These are phyloP conservation scores for Habrosyne pyritoides DNA, from an alignment of 2,888 invertebrate genomes.

Conservation along the genomic window DNA sequence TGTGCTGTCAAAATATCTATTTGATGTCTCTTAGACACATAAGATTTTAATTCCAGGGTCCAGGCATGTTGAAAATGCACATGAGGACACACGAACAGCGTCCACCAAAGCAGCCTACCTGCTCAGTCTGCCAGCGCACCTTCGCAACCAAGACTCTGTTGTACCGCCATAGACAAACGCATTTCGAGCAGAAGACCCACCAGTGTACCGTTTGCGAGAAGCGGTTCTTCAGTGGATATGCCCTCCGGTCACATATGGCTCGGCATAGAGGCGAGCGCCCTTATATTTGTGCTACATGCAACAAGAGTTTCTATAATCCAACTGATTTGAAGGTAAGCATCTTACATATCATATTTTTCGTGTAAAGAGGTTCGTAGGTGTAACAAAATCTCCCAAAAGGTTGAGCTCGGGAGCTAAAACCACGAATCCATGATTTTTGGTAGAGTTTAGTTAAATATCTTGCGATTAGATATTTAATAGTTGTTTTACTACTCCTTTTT, in stretches of 20 bases:
- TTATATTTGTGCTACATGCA: conserved; percentile 82
- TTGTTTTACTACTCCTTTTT: too few relatives aligned
- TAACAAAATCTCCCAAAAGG: too few relatives aligned
- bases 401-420: too few relatives aligned
- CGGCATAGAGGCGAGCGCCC: conserved; percentile 79
- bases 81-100: conserved; percentile 86
- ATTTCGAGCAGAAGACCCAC: conserved; percentile 82
- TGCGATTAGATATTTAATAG: too few relatives aligned
- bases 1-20: too few relatives aligned
- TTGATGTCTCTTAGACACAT: not conserved
- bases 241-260: conserved; percentile 78
- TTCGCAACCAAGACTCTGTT: conserved; percentile 85
- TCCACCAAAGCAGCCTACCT: conserved; percentile 83
- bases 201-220: conserved; percentile 79
- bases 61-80: conserved; percentile 87
- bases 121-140: conserved; percentile 84
- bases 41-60: conserved; percentile 62
- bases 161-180: conserved; percentile 85
- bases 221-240: conserved; percentile 78
- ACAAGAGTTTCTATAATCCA: conserved; percentile 82
- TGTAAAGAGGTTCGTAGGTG: too few relatives aligned
- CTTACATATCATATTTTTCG: too few relatives aligned
- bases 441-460: too few relatives aligned
- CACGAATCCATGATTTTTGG: too few relatives aligned
- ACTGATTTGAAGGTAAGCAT: conserved; percentile 83